Base-by-base conservation (phyloP, 2,797 vertebrate genomes). In the Sebastes oblongus region DNA sequence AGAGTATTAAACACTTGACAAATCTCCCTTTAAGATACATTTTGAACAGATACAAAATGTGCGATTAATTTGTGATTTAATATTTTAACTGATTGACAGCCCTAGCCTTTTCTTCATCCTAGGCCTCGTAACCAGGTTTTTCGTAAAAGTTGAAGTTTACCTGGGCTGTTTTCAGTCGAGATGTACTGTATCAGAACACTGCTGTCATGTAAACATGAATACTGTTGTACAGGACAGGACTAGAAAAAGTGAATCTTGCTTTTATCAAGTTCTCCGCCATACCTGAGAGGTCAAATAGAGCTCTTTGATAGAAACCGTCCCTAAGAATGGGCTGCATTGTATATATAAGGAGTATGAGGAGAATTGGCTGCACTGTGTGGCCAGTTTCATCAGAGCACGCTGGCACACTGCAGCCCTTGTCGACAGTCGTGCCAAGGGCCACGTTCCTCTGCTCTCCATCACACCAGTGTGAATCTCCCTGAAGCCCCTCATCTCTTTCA, bases 381-480 rank as follows among this genome's bases (percentile, higher is more conserved):
- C 8, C 5, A 4, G 46, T 62, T 84, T 60, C 39, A 66, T 75
- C 75, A 75, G 81, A 36, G 46, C 50, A 12, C 54, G 62, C 72
- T 87, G 76, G 75, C 72, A 73, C 68, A 46, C 61, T 42, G 75
- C 55, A 12, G 62, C 65, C 54, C 68, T 39, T 34, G 80, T 82
- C 25, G 0, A 77, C 55, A 75, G 67, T 54, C 58, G 9, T 71
- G 84, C 83, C 89, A 86, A 72, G 65, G 54, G 70, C 82, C 86
- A 83, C 42, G 75, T 70, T 87, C 83, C 66, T 79, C 66, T 79
- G 24, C 69, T 78, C 71, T 81, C 78, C 74, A 66, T 87, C 90
- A 89, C 82, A 68, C 54, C 61, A 56, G 82, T 91, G 91, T 85
- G 88, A 93, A 92, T 89, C 77, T 81, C 73, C 74, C 68, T 71